Percentiles rank a stretch among this genome's conserved stretches.
These are phyloP conservation scores for Canis aureus DNA, from an alignment of 2,113 vertebrate species.

Conservation along the genomic window DNA sequence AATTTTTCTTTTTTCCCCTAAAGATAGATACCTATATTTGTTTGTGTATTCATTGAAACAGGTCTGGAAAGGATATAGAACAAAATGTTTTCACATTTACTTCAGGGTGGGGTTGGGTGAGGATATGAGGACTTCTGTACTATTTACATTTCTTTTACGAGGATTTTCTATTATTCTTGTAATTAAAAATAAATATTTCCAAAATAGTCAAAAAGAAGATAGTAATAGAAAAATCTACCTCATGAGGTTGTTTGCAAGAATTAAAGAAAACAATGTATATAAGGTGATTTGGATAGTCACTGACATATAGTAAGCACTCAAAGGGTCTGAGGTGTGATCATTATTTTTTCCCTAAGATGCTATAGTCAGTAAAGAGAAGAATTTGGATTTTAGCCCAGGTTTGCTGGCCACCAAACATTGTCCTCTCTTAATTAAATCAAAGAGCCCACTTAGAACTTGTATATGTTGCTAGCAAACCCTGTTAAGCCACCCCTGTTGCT, in stretches of 20 bases:
- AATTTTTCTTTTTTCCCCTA: neutral
- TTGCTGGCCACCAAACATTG: constrained; percentile 16
- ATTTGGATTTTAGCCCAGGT: neutral
- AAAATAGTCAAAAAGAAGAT: constrained; percentile 31
- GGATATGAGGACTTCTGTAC: neutral
- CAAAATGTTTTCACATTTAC: constrained; percentile 29
- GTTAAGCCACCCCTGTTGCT: constrained; percentile 43
- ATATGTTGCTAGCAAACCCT: neutral
- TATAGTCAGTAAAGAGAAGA: constrained; percentile 30
- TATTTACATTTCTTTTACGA: constrained; percentile 34
- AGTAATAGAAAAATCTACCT: constrained; percentile 19
- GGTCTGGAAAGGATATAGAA: neutral
- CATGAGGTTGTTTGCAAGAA: constrained; percentile 22
- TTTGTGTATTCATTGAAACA: neutral
- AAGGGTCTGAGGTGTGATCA: neutral
- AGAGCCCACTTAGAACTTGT: constrained; percentile 4
- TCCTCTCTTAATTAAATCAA: constrained; percentile 40
- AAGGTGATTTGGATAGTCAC: neutral
- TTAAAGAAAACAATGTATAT: constrained; percentile 47
- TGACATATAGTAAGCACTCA: neutral
- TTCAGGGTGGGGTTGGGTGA: neutral
- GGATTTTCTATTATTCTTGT: constrained; percentile 25
- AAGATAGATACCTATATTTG: neutral
- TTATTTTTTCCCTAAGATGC: constrained; percentile 41
- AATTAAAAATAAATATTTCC: constrained; percentile 52